A percentile compares a stretch with the other conserved stretches of the same genome.
Conservation (phyloP, 2,797 vertebrate genomes). For the Lutjanus campechanus region DNA sequence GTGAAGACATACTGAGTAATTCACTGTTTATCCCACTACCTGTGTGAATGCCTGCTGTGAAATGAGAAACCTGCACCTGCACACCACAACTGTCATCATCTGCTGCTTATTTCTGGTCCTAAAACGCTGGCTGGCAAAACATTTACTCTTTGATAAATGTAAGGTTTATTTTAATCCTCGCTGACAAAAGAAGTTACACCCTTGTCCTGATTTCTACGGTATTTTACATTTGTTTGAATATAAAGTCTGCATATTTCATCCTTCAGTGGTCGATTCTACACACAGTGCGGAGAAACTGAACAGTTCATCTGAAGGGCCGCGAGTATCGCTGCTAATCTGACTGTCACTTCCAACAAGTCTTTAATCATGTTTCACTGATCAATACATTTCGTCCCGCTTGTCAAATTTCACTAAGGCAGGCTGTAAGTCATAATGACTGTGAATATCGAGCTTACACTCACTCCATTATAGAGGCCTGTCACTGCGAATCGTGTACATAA, state of each 20-base stretch:
- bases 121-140: slow-evolving; percentile 5
- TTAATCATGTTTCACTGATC: slow-evolving; percentile 65
- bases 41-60: slow-evolving; percentile 1
- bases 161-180: slow-evolving; percentile 38
- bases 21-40: neutral
- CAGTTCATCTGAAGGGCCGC: slow-evolving; percentile 39
- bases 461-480: slow-evolving; percentile 40
- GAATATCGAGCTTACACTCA: slow-evolving; percentile 38
- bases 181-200: slow-evolving; percentile 20
- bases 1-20: neutral
- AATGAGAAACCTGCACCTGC: slow-evolving; percentile 6
- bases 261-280: neutral
- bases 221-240: slow-evolving; percentile 36
- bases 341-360: slow-evolving; percentile 56
- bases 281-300: slow-evolving; percentile 26
- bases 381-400: slow-evolving; percentile 55
- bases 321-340: slow-evolving; percentile 49
- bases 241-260: slow-evolving; percentile 13
- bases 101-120: slow-evolving; percentile 10
- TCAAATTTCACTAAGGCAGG: slow-evolving; percentile 54
- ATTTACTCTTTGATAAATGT: slow-evolving; percentile 15
- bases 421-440: slow-evolving; percentile 48
- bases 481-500: slow-evolving; percentile 21
- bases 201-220: slow-evolving; percentile 22
- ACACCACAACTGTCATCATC: neutral